Conservation (phyloP, 2,797 vertebrate species). For the Xenentodon cancila region DNA sequence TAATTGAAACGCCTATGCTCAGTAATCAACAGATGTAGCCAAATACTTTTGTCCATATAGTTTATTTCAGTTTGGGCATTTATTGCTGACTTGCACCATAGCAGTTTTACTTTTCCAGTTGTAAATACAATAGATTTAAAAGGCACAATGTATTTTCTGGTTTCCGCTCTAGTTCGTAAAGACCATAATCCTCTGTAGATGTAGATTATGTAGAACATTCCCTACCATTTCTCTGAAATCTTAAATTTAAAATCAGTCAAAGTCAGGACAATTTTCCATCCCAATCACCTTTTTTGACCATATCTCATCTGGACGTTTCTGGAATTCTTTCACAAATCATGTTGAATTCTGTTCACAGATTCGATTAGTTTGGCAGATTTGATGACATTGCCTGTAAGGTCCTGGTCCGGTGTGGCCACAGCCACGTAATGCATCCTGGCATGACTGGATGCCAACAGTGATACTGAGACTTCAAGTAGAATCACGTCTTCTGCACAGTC, state of each 20-base stretch:
- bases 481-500: slow-evolving; percentile 15
- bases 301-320: slow-evolving; percentile 8
- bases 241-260: too few species aligned
- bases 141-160: background rate
- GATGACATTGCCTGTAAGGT: slow-evolving; percentile 23
- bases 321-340: slow-evolving; percentile 23
- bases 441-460: slow-evolving; percentile 45
- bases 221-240: too few species aligned
- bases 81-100: too few species aligned
- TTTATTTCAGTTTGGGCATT: too few species aligned
- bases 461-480: slow-evolving; percentile 45
- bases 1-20: too few species aligned
- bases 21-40: too few species aligned
- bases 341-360: slow-evolving; percentile 23
- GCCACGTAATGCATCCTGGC: slow-evolving; percentile 35
- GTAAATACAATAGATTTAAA: background rate
- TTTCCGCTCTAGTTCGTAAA: too few species aligned
- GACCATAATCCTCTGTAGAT: too few species aligned
- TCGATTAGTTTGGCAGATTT: slow-evolving; percentile 31
- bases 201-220: too few species aligned
- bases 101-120: background rate
- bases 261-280: too few species aligned
- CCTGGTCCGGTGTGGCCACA: slow-evolving; percentile 31
- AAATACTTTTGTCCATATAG: too few species aligned
- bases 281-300: slow-evolving; percentile 3